These are phyloP conservation scores for Sorex fumeus DNA, from an alignment of 2,113 vertebrate species.

Conservation along the genomic window DNA sequence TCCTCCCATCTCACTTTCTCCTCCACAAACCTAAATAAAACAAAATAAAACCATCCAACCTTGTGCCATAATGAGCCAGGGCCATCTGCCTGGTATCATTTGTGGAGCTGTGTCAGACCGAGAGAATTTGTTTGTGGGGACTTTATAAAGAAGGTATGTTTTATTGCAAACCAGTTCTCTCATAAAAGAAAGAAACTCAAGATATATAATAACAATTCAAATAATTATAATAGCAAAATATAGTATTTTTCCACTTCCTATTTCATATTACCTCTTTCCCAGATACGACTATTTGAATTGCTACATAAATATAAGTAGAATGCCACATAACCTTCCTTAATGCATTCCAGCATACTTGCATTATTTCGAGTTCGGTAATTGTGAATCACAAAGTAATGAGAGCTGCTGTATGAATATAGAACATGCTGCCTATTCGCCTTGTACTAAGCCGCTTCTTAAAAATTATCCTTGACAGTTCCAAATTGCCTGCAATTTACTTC, in stretches of 20 bases:
- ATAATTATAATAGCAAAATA: not conserved
- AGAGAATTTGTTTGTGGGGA: not conserved
- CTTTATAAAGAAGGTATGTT: not conserved
- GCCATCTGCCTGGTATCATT: not conserved
- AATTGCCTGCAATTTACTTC: slow-evolving; percentile 34
- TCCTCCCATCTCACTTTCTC: too few species aligned
- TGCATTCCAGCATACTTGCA: not conserved
- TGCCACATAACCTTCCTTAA: not conserved
- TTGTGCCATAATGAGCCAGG: too few species aligned
- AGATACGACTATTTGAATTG: slow-evolving; percentile 13
- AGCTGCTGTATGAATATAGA: not conserved
- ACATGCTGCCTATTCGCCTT: not conserved
- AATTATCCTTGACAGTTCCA: slow-evolving; percentile 52
- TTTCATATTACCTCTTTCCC: not conserved
- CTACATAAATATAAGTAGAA: slow-evolving; percentile 2
- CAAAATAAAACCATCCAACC: too few species aligned
- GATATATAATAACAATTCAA: not conserved
- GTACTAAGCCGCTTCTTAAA: slow-evolving; percentile 36
- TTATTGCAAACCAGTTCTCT: slow-evolving; percentile 19
- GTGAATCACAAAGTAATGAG: not conserved
- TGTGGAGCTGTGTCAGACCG: not conserved
- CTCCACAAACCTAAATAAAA: too few species aligned
- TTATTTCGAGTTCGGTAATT: not conserved
- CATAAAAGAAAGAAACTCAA: slow-evolving; percentile 7
- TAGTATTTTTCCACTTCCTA: not conserved